These are phyloP conservation scores for Drosophila parabipectinata DNA, from an alignment of 1,140 invertebrate species.

Conservation along the genomic window DNA sequence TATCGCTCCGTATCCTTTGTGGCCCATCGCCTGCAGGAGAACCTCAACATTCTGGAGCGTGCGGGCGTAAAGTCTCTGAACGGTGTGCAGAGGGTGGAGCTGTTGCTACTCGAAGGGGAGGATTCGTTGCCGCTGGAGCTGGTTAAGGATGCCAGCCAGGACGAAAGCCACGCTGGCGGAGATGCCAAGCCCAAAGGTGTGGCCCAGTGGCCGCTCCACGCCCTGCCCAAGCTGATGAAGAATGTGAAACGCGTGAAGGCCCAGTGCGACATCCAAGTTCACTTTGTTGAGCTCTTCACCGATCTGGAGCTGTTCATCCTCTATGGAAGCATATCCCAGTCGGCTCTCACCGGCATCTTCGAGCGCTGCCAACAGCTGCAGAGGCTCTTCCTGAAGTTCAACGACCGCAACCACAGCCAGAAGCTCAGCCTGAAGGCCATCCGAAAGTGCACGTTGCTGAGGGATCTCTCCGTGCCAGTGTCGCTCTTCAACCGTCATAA, in stretches of 20 bases:
- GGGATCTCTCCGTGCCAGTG: conserved; percentile 37
- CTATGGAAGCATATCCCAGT: conserved; percentile 29
- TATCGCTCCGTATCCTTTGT: conserved; percentile 35
- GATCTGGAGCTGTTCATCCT: conserved; percentile 36
- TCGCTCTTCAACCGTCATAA: background rate
- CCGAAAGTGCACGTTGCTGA: background rate
- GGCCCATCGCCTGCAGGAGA: conserved; percentile 39
- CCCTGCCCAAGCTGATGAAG: conserved; percentile 45
- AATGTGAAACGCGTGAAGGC: conserved; percentile 38
- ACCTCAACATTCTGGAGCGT: conserved; percentile 41
- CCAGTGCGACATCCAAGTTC: conserved; percentile 49
- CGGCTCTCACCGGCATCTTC: conserved; percentile 46
- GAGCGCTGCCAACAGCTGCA: conserved; percentile 42
- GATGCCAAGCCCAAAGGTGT: background rate
- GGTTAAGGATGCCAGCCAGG: too few species aligned
- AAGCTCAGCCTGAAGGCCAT: background rate
- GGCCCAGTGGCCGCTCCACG: conserved; percentile 52
- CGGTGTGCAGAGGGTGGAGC: conserved; percentile 37
- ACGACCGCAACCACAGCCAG: background rate
- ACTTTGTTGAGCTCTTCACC: conserved; percentile 50
- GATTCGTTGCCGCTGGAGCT: background rate
- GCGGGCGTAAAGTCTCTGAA: conserved; percentile 26
- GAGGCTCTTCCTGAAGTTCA: conserved; percentile 27
- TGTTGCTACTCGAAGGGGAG: background rate
- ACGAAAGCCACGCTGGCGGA: background rate